phyloP scores from a whole-genome alignment of 2,888 invertebrate species.

The Vesta saturnalis region DNA sequence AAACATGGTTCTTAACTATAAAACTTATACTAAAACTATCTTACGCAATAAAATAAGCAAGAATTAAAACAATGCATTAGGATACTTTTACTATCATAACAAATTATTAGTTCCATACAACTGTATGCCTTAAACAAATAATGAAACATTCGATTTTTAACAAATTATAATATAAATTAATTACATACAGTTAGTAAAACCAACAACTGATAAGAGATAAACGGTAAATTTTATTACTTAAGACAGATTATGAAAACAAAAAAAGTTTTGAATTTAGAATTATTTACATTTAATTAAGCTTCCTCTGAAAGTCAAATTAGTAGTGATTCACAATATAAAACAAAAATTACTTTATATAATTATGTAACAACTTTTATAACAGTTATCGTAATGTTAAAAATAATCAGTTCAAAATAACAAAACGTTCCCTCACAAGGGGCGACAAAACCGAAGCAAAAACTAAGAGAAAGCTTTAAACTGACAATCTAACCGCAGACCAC shows the following conservation, averaged over 20 bases:
- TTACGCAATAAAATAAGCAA: conserved; percentile 26
- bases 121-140: background rate
- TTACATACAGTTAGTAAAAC: background rate
- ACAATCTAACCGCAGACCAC: background rate
- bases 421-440: too few species aligned
- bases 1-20: conserved; percentile 31
- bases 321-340: background rate
- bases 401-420: conserved; percentile 24
- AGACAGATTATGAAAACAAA: too few species aligned
- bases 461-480: background rate
- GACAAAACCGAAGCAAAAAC: background rate
- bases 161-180: conserved; percentile 1
- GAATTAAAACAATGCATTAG: conserved; percentile 5
- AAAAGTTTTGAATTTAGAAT: conserved; percentile 1
- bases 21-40: conserved; percentile 30
- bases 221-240: background rate
- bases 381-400: conserved; percentile 14
- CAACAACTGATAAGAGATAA: background rate
- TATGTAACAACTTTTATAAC: conserved; percentile 25
- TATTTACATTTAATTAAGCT: conserved; percentile 9
- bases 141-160: background rate
- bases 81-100: background rate
- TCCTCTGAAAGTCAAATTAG: too few species aligned
- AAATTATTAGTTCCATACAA: background rate
- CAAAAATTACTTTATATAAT: background rate